phyloP scores from a whole-genome alignment of 2,888 invertebrate species.

The Microplitis deprimator region DNA sequence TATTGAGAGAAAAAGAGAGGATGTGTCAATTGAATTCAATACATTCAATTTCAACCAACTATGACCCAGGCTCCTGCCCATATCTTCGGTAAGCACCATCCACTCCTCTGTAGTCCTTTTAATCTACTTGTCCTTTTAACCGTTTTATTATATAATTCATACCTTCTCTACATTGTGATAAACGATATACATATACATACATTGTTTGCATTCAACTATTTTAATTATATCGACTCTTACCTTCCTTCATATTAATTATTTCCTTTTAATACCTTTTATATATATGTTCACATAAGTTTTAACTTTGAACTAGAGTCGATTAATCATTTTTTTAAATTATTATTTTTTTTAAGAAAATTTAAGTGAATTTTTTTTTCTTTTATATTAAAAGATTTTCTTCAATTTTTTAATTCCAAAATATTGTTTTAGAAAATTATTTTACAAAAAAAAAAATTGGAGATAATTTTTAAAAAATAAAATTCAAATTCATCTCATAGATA shows the following conservation, averaged over 20 bases:
- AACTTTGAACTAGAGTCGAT: constrained; percentile 39
- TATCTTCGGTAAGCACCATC: constrained; percentile 71
- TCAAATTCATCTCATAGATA: neutral
- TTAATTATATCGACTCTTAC: constrained; percentile 18
- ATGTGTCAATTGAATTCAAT: constrained; percentile 61
- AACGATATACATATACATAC: constrained; percentile 35
- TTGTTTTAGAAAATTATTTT: too few relatives aligned
- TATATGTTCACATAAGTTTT: constrained; percentile 39
- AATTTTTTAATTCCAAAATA: neutral
- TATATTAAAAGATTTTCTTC: neutral
- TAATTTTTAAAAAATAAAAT: neutral
- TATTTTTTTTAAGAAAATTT: neutral
- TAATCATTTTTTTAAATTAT: neutral
- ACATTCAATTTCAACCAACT: constrained; percentile 61
- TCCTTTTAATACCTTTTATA: constrained; percentile 22
- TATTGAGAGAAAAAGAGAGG: constrained; percentile 59
- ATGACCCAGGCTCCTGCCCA: constrained; percentile 71
- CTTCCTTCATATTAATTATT: neutral
- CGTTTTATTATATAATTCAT: constrained; percentile 53
- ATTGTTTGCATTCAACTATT: constrained; percentile 3
- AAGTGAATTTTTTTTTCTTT: neutral
- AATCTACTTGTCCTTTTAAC: constrained; percentile 70
- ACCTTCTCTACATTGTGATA: constrained; percentile 45
- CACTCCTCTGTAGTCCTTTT: constrained; percentile 71
- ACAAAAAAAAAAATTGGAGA: neutral